Base-by-base conservation (phyloP, 1,140 invertebrate species). In the Rhyzopertha dominica region DNA sequence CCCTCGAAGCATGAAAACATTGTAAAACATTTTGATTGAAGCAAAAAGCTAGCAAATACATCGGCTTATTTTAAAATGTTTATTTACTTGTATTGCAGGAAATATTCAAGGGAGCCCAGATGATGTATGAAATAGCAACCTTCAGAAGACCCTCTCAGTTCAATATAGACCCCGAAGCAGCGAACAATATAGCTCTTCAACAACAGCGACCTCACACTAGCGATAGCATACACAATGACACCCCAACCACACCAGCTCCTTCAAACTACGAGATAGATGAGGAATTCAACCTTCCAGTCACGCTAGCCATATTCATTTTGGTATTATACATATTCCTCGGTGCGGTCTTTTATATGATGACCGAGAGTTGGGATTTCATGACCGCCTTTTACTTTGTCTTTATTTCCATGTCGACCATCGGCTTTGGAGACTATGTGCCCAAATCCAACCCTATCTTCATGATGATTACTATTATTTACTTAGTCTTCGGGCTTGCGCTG, bases 371-470 rank as follows among this genome's bases (percentile, higher is more conserved):
- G 92, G 72, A 73, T 1, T 85, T 90, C 58, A 85, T 94, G 48
- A 85, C 90, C 43, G 82, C 90, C 0, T 93, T 95, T 61, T 96
- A 96, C 62, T 96, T 95, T 59, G 87, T 95, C 8, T 95, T 94
- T 62, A 90, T 95, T 51, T 93, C 90, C 0, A 88, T 95, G 80
- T 90, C 89, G 0, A 95, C 92, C 1, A 94, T 96, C 44, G 90
- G 77, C 7, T 92, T 95, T 56, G 93, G 93, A 28, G 93, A 96
- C 70, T 78, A 85, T 49, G 87, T 94, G 3, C 91, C 91, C 3
- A 72, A 80, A 62, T 72, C 81, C 62, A 82, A 94, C 72, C 89
- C 90, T 8, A 80, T 90, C 62, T 93, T 84, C 54, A 93, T 96
- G 83, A 89, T 95, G 78, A 77, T 82, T 36, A 90, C 91, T 10